Evolutionary conservation across 2,797 vertebrate species (phyloP).

Genomic region (Pangasius sanitwongsei): DNA sequence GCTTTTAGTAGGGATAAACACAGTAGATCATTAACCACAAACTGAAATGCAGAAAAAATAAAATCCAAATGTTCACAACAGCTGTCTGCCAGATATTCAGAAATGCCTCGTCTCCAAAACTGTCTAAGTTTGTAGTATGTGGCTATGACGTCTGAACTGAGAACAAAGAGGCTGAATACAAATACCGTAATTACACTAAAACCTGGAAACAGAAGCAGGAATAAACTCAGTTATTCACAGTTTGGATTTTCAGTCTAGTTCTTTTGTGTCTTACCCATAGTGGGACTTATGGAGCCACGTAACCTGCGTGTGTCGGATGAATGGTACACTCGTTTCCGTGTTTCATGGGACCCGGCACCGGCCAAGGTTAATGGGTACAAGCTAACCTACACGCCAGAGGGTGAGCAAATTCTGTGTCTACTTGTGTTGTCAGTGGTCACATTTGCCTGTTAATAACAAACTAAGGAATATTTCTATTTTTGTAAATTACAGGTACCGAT

Average conservation of each 20-base stretch:
- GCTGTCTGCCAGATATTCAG: slow-evolving; percentile 60
- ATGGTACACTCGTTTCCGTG: slow-evolving; percentile 98
- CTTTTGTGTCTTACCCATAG: slow-evolving; percentile 67
- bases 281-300: slow-evolving; percentile 89
- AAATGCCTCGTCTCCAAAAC: slow-evolving; percentile 25
- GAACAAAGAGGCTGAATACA: slow-evolving; percentile 43
- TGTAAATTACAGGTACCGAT: slow-evolving; percentile 75
- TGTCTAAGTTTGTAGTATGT: slow-evolving; percentile 39
- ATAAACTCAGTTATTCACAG: not conserved
- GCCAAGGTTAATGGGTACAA: slow-evolving; percentile 93
- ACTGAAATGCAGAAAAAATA: slow-evolving; percentile 44
- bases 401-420: slow-evolving; percentile 69
- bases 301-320: slow-evolving; percentile 96
- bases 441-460: not conserved
- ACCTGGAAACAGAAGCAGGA: not conserved
- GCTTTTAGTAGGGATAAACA: not conserved
- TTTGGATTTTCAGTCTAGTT: slow-evolving; percentile 42
- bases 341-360: slow-evolving; percentile 92
- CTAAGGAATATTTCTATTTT: not conserved
- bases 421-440: not conserved
- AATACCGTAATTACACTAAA: slow-evolving; percentile 6
- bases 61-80: slow-evolving; percentile 43
- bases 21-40: slow-evolving; percentile 1
- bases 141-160: slow-evolving; percentile 6
- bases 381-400: slow-evolving; percentile 88